Conservation (phyloP, 2,113 vertebrate species). For the Telmatochromis brichardi region DNA sequence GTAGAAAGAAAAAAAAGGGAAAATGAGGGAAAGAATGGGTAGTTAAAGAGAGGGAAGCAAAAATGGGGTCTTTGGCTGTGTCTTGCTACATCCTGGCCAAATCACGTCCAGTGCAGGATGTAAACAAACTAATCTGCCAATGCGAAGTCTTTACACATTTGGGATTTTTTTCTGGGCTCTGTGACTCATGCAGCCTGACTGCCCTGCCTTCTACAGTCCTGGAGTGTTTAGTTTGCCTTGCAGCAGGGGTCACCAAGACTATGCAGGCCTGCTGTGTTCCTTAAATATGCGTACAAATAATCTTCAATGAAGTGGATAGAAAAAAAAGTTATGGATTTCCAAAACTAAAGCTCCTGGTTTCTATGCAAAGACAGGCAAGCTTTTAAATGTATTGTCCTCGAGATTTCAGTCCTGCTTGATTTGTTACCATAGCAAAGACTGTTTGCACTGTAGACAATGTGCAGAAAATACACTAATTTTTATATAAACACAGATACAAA, state of each 20-base stretch:
- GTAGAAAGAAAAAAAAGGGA: not conserved
- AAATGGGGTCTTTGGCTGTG: slow-evolving; percentile 36
- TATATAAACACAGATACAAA: not conserved
- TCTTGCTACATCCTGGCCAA: slow-evolving; percentile 22
- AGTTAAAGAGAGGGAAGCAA: slow-evolving; percentile 18
- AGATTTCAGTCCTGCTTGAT: not conserved
- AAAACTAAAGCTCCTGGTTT: not conserved
- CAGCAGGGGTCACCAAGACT: slow-evolving; percentile 35
- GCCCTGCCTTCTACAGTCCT: slow-evolving; percentile 1
- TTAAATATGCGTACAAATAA: not conserved
- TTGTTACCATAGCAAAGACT: not conserved
- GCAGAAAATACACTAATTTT: not conserved
- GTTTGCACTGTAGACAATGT: not conserved
- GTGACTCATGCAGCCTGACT: slow-evolving; percentile 43
- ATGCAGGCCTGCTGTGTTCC: not conserved
- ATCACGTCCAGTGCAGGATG: slow-evolving; percentile 60
- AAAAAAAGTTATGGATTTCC: not conserved
- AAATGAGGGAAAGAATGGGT: not conserved
- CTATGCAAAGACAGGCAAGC: not conserved
- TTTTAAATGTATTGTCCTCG: not conserved
- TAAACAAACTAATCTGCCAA: slow-evolving; percentile 66
- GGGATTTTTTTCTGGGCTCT: slow-evolving; percentile 13
- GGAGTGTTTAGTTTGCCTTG: slow-evolving; percentile 44
- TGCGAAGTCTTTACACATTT: slow-evolving; percentile 56
- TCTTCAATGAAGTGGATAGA: not conserved